Evolutionary conservation across 2,797 vertebrate genomes (phyloP), one percentile per base, ranked within the genome.

Genomic region (Lagothrix lagotricha): DNA sequence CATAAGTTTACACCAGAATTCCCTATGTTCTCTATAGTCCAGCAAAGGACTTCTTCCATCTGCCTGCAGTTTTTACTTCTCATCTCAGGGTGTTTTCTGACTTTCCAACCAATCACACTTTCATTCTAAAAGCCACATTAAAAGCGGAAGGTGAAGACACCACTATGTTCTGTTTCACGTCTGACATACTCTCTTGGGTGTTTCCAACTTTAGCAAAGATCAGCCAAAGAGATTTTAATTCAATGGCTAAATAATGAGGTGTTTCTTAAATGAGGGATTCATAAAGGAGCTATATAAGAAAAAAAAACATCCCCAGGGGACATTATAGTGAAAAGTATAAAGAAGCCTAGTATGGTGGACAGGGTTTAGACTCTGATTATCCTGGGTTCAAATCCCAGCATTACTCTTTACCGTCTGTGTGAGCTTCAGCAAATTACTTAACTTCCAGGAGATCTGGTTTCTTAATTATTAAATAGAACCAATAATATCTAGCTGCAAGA

Each of bases 121-220:
- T 48, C 46, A 79, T 73, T 75, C 26, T 67, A 50, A 88, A 85
- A 46, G 57, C 89, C 70, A 61, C 85, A 30, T 0, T 3, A 58
- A 79, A 87, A 58, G 48, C 24, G 13, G 19, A 2, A 33, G 24
- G 4, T 46, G 57, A 79, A 94, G 54, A 93, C 39, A 17, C 14
- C 83, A 76, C 52, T n/a, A 8, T 15, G 4, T 39, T 58, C 54
- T 67, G 19, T 61, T 86, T 80, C 30, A 70, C 46, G 58, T 58
- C 22, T 24, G 58, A 33, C 10, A 82, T 11, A 39, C 19, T 79
- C n/a, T 79, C 36, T 36, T 84, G 41, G 26, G 24, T 87, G 30
- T 70, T 58, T n/a, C 57, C 26, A 81, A 57, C 76, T 92, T 94
- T 90, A 90, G 30, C 75, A 75, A 84, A 90, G 61, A 92, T 41